These are phyloP conservation scores for Noctua janthina DNA, from an alignment of 2,888 invertebrate genomes.

Conservation along the genomic window DNA sequence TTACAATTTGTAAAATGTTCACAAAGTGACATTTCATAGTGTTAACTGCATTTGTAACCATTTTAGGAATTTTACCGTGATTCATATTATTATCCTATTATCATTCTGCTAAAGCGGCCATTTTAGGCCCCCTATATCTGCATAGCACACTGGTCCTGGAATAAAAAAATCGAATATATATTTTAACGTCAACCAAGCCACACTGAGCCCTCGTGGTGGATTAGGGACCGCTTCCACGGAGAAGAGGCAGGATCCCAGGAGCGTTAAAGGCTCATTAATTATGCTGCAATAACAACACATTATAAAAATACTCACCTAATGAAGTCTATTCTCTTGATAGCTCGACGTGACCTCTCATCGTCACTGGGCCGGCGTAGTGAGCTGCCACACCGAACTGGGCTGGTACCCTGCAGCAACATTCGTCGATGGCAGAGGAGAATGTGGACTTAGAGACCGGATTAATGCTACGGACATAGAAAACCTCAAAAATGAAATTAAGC, in stretches of 20 bases:
- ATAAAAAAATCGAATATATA: not conserved
- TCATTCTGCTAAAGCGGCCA: too few species aligned
- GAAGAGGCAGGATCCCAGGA: not conserved
- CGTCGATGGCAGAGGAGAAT: slow-evolving; percentile 90
- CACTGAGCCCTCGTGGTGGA: not conserved
- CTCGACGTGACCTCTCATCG: slow-evolving; percentile 66
- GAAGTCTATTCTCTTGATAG: slow-evolving; percentile 58
- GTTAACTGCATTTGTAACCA: too few species aligned
- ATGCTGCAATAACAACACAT: not conserved
- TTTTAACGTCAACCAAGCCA: not conserved
- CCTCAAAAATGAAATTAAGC: slow-evolving; percentile 87
- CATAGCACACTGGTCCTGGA: not conserved
- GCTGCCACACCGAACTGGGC: slow-evolving; percentile 91
- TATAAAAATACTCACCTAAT: not conserved
- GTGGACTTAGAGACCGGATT: slow-evolving; percentile 85
- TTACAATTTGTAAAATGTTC: too few species aligned
- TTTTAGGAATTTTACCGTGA: too few species aligned
- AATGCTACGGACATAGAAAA: slow-evolving; percentile 89
- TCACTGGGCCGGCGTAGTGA: slow-evolving; percentile 92
- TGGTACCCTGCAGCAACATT: slow-evolving; percentile 94
- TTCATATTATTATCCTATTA: too few species aligned
- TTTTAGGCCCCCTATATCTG: not conserved
- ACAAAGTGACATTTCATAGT: too few species aligned
- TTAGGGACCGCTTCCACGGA: not conserved
- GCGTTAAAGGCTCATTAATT: not conserved